Percentiles rank a stretch among this genome's conserved stretches.
phyloP scores from a whole-genome alignment of 2,888 invertebrate genomes.

The Agrochola macilenta region DNA sequence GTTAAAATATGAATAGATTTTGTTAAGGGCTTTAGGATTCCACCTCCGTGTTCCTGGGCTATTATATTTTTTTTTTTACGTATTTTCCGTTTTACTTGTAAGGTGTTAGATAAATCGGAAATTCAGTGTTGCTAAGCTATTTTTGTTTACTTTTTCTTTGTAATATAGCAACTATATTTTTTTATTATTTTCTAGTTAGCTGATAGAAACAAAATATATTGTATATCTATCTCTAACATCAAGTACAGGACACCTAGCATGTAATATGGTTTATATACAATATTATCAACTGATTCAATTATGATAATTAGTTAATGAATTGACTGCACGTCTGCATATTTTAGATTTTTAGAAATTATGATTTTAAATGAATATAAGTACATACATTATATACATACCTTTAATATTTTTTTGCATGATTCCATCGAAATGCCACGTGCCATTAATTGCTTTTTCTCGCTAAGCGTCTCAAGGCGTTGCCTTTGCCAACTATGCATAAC shows the following conservation, averaged over 20 bases:
- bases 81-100: slow-evolving; percentile 72
- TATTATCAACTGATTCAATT: slow-evolving; percentile 71
- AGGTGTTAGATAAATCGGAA: slow-evolving; percentile 78
- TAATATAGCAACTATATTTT: slow-evolving; percentile 85
- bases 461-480: slow-evolving; percentile 48
- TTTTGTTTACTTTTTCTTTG: slow-evolving; percentile 85
- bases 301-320: slow-evolving; percentile 68
- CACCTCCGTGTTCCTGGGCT: slow-evolving; percentile 84
- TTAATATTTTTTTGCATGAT: slow-evolving; percentile 63
- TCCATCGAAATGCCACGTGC: slow-evolving; percentile 72
- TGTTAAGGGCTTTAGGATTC: slow-evolving; percentile 85
- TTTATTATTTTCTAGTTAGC: slow-evolving; percentile 84
- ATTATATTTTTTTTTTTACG: slow-evolving; percentile 69
- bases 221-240: slow-evolving; percentile 71
- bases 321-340: slow-evolving; percentile 67
- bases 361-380: slow-evolving; percentile 69
- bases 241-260: slow-evolving; percentile 77
- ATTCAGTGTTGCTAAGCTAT: slow-evolving; percentile 83
- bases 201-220: slow-evolving; percentile 77
- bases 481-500: slow-evolving; percentile 46
- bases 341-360: slow-evolving; percentile 67
- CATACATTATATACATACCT: slow-evolving; percentile 60
- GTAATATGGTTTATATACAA: slow-evolving; percentile 71
- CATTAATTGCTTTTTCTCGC: slow-evolving; percentile 68
- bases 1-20: slow-evolving; percentile 81